These are phyloP conservation scores for Caenorhabditis sp. DNA, from an alignment of 2,888 invertebrate genomes.

Conservation along the genomic window DNA sequence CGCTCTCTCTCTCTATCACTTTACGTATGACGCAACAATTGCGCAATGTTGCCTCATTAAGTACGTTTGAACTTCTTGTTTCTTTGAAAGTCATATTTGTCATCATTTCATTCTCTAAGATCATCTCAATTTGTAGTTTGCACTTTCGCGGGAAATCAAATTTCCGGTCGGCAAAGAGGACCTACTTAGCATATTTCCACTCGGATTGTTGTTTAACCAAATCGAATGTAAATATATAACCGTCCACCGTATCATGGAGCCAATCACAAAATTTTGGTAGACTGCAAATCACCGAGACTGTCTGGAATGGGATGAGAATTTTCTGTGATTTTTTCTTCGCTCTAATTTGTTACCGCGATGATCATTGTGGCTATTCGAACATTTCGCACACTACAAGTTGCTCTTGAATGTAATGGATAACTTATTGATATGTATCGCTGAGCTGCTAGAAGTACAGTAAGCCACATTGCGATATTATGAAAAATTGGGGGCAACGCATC, in stretches of 20 bases:
- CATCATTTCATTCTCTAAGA: background rate
- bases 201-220: background rate
- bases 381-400: slow-evolving; percentile 78
- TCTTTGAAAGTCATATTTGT: background rate
- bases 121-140: background rate
- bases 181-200: slow-evolving; percentile 53
- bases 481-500: slow-evolving; percentile 78
- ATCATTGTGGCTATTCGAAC: slow-evolving; percentile 79
- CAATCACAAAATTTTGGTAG: slow-evolving; percentile 84
- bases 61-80: background rate
- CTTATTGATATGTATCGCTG: slow-evolving; percentile 92
- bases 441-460: slow-evolving; percentile 87
- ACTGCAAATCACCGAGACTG: slow-evolving; percentile 83
- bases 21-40: background rate
- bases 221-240: slow-evolving; percentile 75
- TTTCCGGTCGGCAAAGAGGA: background rate
- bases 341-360: slow-evolving; percentile 77
- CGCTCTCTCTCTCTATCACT: background rate
- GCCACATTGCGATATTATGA: slow-evolving; percentile 92
- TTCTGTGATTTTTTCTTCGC: background rate
- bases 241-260: slow-evolving; percentile 75
- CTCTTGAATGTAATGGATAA: slow-evolving; percentile 86
- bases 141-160: background rate
- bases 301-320: slow-evolving; percentile 22
- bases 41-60: background rate